Conservation (phyloP, 2,113 vertebrate species). For the Rhinoptilus africanus region DNA sequence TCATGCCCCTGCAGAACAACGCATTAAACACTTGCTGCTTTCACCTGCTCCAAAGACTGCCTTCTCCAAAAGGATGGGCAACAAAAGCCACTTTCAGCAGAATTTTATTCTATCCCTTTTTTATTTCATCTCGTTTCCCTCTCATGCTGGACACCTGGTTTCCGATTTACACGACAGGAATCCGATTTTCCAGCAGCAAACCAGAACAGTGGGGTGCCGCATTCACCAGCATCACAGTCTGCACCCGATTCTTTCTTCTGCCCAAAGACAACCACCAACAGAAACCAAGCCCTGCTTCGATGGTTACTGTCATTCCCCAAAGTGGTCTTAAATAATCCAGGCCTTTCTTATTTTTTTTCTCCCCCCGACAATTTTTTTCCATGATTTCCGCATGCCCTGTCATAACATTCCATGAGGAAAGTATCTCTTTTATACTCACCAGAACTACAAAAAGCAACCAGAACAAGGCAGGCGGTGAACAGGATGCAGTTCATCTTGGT, state of each 20-base stretch:
- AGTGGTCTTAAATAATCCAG: neutral
- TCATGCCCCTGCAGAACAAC: neutral
- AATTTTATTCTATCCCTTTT: neutral
- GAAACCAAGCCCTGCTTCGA: neutral
- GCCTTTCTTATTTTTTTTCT: neutral
- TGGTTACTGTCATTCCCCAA: too few species aligned
- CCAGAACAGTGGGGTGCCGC: neutral
- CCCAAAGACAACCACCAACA: neutral
- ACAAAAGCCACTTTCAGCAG: neutral
- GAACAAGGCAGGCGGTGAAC: neutral
- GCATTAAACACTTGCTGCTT: neutral
- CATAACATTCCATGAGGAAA: neutral
- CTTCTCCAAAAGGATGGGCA: neutral
- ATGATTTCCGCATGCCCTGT: neutral
- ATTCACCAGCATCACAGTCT: neutral
- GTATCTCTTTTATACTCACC: slow-evolving; percentile 33
- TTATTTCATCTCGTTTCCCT: neutral
- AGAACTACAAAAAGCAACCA: slow-evolving; percentile 15
- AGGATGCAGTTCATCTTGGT: slow-evolving; percentile 45
- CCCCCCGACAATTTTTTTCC: neutral
- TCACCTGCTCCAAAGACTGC: neutral
- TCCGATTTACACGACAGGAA: neutral
- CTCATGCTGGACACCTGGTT: neutral
- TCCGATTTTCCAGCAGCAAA: neutral
- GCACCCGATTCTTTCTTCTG: rapidly evolving